These are phyloP conservation scores for Pseudorasbora parva DNA, from an alignment of 2,113 vertebrate species.

Conservation along the genomic window DNA sequence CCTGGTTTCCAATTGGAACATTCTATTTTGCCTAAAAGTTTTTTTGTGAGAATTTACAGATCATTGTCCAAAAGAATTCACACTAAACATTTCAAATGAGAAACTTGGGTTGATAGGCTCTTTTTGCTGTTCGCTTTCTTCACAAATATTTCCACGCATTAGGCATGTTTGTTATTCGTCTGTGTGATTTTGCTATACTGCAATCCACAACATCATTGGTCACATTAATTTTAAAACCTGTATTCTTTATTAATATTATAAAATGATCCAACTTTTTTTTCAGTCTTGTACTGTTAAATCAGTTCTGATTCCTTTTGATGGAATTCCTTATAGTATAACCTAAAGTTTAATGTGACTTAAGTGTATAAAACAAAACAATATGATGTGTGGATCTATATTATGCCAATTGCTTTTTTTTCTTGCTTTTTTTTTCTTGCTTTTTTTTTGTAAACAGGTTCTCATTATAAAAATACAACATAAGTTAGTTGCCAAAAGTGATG, in stretches of 20 bases:
- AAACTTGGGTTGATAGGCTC: neutral
- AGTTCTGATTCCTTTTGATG: too few relatives aligned
- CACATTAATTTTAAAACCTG: neutral
- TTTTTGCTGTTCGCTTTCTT: neutral
- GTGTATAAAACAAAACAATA: neutral
- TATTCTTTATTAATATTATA: neutral
- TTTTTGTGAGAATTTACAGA: conserved; percentile 21
- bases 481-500: too few relatives aligned
- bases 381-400: neutral
- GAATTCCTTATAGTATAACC: too few relatives aligned
- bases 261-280: too few relatives aligned
- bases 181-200: neutral
- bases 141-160: neutral
- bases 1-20: neutral
- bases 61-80: neutral
- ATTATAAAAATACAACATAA: neutral
- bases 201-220: neutral
- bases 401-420: too few relatives aligned
- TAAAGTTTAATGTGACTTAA: too few relatives aligned
- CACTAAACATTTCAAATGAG: too few relatives aligned
- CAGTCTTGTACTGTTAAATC: too few relatives aligned
- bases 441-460: neutral
- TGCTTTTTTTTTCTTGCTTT: too few relatives aligned
- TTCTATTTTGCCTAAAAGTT: neutral
- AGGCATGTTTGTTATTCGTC: neutral